A percentile compares a stretch with the other conserved stretches of the same genome.
Evolutionary conservation across 2,113 vertebrate genomes (phyloP).

Genomic region (Caranx ignobilis): DNA sequence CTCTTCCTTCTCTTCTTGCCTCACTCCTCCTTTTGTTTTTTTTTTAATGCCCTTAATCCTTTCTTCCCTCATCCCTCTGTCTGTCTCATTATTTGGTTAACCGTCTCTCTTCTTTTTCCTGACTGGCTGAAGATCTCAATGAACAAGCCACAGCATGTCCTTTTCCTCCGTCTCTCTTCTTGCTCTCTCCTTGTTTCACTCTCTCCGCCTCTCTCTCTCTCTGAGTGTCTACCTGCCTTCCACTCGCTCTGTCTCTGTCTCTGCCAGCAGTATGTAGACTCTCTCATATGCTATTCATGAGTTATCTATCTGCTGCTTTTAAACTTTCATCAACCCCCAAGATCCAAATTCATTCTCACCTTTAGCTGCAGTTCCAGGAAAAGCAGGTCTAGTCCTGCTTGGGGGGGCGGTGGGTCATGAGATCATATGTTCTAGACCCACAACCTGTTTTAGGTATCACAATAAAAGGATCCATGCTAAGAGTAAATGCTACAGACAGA

Average conservation of each 20-base stretch:
- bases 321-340: slow-evolving; percentile 24
- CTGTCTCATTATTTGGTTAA: slow-evolving; percentile 1
- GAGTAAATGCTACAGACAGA: not conserved
- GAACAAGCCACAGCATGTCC: slow-evolving; percentile 2
- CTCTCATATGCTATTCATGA: slow-evolving; percentile 43
- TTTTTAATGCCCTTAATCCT: slow-evolving; percentile 12
- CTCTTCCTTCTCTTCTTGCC: slow-evolving; percentile 10
- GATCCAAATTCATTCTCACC: slow-evolving; percentile 11
- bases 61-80: slow-evolving; percentile 12
- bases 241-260: not conserved
- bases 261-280: slow-evolving; percentile 5
- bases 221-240: not conserved
- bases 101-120: slow-evolving; percentile 21
- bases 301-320: slow-evolving; percentile 20
- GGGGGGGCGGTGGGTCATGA: not conserved
- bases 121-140: slow-evolving; percentile 9
- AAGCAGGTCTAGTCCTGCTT: not conserved
- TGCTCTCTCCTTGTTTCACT: not conserved
- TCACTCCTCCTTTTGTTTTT: slow-evolving; percentile 10
- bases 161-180: slow-evolving; percentile 6
- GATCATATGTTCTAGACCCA: not conserved
- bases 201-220: not conserved
- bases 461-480: not conserved
- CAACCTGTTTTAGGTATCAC: not conserved
- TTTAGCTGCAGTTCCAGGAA: slow-evolving; percentile 22